Percentiles rank a stretch among this genome's conserved stretches.
phyloP scores from a whole-genome alignment of 2,888 invertebrate species.

The Baronia brevicornis region DNA sequence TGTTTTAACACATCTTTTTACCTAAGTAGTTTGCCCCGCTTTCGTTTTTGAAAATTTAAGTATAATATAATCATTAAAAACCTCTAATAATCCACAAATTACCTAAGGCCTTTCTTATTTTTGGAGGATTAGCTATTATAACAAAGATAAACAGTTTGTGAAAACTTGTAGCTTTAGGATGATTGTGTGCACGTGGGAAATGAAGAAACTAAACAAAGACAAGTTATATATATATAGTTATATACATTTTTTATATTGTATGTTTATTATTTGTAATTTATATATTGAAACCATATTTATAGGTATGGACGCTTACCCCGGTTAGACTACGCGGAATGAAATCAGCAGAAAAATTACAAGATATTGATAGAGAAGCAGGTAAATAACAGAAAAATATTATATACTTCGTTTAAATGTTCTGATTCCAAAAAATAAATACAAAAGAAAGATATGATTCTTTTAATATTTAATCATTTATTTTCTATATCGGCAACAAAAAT shows the following conservation, averaged over 20 bases:
- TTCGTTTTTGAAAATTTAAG: too few species aligned
- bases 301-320: conserved; percentile 90
- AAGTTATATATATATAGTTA: too few species aligned
- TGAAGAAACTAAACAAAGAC: too few species aligned
- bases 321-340: conserved; percentile 93
- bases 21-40: too few species aligned
- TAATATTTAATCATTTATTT: not conserved
- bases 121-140: not conserved
- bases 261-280: not conserved
- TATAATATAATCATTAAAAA: too few species aligned
- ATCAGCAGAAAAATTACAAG: conserved; percentile 87
- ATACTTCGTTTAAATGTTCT: conserved; percentile 4
- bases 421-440: not conserved
- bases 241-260: conserved; percentile 1
- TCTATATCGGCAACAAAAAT: too few species aligned
- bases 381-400: conserved; percentile 6
- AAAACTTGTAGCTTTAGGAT: not conserved
- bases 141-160: not conserved
- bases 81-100: too few species aligned
- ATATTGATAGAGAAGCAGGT: conserved; percentile 95
- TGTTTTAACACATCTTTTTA: too few species aligned
- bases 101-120: too few species aligned
- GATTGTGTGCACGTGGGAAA: too few species aligned
- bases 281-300: conserved; percentile 13
- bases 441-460: too few species aligned